Percentiles rank a stretch among this genome's conserved stretches.
Evolutionary conservation across 2,888 invertebrate genomes (phyloP).

Genomic region (Eupithecia insigniata): DNA sequence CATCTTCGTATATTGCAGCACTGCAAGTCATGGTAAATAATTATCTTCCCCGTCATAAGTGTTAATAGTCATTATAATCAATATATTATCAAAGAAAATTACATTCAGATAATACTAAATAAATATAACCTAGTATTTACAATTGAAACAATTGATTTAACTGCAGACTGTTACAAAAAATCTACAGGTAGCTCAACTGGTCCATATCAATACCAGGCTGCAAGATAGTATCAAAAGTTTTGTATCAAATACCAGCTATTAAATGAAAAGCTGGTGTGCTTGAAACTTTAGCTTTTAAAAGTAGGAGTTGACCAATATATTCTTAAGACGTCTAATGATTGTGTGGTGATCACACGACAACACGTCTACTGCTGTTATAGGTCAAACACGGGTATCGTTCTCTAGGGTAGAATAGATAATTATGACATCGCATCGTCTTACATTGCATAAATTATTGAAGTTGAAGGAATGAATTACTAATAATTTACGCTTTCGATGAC

Average conservation of each 20-base stretch:
- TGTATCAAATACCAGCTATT: background rate
- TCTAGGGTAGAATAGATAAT: no score
- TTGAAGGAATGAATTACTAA: no score
- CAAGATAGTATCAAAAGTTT: background rate
- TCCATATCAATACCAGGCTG: no score
- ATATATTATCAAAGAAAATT: background rate
- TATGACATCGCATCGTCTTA: no score
- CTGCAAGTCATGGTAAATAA: background rate
- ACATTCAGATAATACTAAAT: no score
- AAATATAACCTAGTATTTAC: no score
- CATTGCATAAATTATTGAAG: no score
- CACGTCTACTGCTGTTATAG: background rate
- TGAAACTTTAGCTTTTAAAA: background rate
- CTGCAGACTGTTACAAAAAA: no score
- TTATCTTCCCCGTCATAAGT: background rate
- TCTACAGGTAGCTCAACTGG: no score
- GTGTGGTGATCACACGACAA: background rate
- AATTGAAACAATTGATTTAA: no score
- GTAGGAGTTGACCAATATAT: constrained; percentile 8
- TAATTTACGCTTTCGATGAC: no score
- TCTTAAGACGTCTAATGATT: background rate
- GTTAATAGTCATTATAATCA: background rate
- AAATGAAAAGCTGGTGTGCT: background rate
- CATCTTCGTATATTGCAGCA: background rate
- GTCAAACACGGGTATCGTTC: no score